Evolutionary conservation across 1,140 invertebrate genomes (phyloP), one percentile per base, ranked within the genome.

Genomic region (Procambarus virginalis): DNA sequence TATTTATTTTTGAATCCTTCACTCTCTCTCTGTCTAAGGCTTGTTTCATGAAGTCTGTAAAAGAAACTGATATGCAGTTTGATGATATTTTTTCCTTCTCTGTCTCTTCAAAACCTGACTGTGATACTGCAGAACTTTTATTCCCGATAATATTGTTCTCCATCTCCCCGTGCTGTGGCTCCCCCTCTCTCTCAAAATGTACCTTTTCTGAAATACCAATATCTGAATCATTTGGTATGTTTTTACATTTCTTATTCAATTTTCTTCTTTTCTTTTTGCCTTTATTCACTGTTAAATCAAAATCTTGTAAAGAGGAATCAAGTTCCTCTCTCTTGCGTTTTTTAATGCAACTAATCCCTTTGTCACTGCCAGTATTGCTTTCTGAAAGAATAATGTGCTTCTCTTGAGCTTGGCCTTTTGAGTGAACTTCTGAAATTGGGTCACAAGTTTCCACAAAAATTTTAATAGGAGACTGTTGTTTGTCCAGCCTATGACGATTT

Each of bases 301-400:
- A 84, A 58, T 84, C 82, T 17, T 75, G 82, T 3, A 84, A 70
- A 48, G 82, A 84, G 2, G 49, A 51, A 84, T 84, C 70, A 75
- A 84, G 82, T 49, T 84, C 82, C 4, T 49, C 76, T 49, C 20
- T 78, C 46, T 78, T 48, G 4, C 9, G 46, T 49, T 51, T 78
- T 20, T 20, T 78, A 12, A 14, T 49, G 1, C 46, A 6, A 51
- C 9, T n/a, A 2, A 4, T 17, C 6, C 8, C 76, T 78, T 20
- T 34, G 14, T 14, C 76, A 49, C 0, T 78, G 10, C 12, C 17
- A 17, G 49, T 78, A 34, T 49, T 34, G 1, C 1, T 4, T 20
- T 64, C 46, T 8, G 46, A 10, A 6, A 49, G 2, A 14, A 3
- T 14, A n/a, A 6, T 51, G 3, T 12, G 17, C 3, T 78, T 78